Conservation (phyloP, 2,797 vertebrate genomes). For the Chromobotia macracanthus region DNA sequence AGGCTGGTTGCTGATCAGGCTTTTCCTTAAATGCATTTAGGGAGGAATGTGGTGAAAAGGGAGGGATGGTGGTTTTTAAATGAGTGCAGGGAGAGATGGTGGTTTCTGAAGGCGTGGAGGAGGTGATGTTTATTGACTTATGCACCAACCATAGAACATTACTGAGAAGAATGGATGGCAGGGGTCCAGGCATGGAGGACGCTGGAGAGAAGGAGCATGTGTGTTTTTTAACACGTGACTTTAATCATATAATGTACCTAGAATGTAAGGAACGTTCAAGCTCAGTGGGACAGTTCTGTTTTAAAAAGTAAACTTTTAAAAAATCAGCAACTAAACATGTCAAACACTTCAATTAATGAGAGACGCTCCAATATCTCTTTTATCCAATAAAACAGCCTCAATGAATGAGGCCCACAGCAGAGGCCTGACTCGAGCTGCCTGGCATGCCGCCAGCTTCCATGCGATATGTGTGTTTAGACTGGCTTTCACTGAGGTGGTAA, state of each 20-base stretch:
- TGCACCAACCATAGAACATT: constrained; percentile 51
- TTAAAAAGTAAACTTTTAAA: background rate
- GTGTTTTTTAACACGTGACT: constrained; percentile 30
- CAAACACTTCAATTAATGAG: background rate
- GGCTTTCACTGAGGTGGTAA: constrained; percentile 61
- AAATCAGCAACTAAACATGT: background rate
- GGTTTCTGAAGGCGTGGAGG: constrained; percentile 55
- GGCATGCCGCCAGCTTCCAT: constrained; percentile 45
- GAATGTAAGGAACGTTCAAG: background rate
- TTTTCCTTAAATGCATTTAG: constrained; percentile 5
- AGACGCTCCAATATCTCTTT: background rate
- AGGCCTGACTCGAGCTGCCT: constrained; percentile 7
- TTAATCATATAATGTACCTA: background rate
- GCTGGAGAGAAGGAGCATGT: constrained; percentile 24
- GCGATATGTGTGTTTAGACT: constrained; percentile 62
- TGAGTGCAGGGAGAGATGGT: constrained; percentile 52
- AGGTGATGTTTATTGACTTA: constrained; percentile 63
- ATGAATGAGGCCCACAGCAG: constrained; percentile 13
- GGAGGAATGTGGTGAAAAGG: constrained; percentile 42
- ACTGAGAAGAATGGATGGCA: constrained; percentile 73
- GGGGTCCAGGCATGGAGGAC: constrained; percentile 73
- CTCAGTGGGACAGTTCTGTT: background rate
- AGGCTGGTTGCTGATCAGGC: constrained; percentile 25
- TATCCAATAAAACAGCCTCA: constrained; percentile 4
- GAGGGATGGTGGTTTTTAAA: constrained; percentile 54